These are phyloP conservation scores for Rhamphomyia laevipes DNA, from an alignment of 2,888 invertebrate genomes.

Conservation along the genomic window DNA sequence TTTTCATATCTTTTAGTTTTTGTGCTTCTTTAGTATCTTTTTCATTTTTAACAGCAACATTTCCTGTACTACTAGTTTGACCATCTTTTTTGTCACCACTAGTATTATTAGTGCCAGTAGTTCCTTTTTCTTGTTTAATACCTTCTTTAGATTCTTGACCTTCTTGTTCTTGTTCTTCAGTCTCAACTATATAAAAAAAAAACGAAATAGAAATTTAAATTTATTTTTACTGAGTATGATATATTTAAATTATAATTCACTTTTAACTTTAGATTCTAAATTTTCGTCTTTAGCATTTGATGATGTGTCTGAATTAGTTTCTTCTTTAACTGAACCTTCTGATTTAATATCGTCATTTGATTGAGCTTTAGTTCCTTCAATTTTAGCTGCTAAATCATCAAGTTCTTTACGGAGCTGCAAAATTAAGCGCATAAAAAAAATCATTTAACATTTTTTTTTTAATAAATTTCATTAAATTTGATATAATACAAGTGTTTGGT, in stretches of 20 bases:
- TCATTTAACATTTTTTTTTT: too few species aligned
- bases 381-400: constrained; percentile 48
- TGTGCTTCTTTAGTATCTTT: constrained; percentile 51
- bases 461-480: too few species aligned
- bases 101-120: constrained; percentile 25
- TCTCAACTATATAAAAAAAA: constrained; percentile 6
- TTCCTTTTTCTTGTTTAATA: constrained; percentile 40
- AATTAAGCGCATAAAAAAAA: neutral
- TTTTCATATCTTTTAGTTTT: constrained; percentile 50
- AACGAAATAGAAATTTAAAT: neutral
- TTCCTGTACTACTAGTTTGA: constrained; percentile 25
- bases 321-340: constrained; percentile 39
- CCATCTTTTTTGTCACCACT: constrained; percentile 47
- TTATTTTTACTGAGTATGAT: neutral
- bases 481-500: too few species aligned
- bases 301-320: constrained; percentile 27
- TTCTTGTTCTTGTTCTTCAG: constrained; percentile 31
- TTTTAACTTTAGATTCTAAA: constrained; percentile 25
- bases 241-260: constrained; percentile 16
- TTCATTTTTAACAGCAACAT: constrained; percentile 43
- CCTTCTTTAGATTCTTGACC: constrained; percentile 33
- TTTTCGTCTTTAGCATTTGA: constrained; percentile 47
- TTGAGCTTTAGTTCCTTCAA: constrained; percentile 42
- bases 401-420: constrained; percentile 48
- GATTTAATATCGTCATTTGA: constrained; percentile 42